Evolutionary conservation across 2,888 invertebrate species (phyloP).

Genomic region (Sympetrum striolatum): DNA sequence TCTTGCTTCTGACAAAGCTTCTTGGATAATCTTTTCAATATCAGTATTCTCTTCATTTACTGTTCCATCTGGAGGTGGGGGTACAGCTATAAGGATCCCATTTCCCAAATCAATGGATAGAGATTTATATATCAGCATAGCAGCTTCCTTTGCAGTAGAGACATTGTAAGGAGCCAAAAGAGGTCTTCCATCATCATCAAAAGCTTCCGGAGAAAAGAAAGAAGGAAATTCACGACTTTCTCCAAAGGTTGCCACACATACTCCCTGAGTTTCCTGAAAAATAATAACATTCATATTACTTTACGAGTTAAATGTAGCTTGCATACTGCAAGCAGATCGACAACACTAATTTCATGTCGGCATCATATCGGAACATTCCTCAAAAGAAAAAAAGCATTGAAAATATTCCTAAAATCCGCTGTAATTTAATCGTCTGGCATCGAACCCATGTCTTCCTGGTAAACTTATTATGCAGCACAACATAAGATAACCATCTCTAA

Average conservation of each 20-base stretch:
- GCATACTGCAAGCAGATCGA: too few relatives aligned
- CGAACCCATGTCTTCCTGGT: too few relatives aligned
- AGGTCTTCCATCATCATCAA: constrained; percentile 57
- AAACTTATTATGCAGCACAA: too few relatives aligned
- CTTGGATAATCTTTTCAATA: constrained; percentile 74
- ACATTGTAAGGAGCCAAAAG: constrained; percentile 75
- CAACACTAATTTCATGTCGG: too few relatives aligned
- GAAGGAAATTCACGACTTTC: constrained; percentile 81
- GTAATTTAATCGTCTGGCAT: too few relatives aligned
- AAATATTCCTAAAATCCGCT: too few relatives aligned
- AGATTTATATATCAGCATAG: constrained; percentile 70
- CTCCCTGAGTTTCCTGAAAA: constrained; percentile 91
- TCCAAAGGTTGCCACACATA: constrained; percentile 83
- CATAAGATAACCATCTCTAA: too few relatives aligned
- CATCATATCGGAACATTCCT: too few relatives aligned
- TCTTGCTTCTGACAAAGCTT: constrained; percentile 71
- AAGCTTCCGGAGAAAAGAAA: constrained; percentile 86
- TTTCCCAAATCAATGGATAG: constrained; percentile 66
- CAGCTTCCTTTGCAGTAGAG: constrained; percentile 70
- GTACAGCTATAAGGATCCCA: constrained; percentile 88
- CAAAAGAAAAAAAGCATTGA: too few relatives aligned
- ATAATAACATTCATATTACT: constrained; percentile 26
- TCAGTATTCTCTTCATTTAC: constrained; percentile 55
- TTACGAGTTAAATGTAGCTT: too few relatives aligned
- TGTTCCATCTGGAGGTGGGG: constrained; percentile 74